Conservation (phyloP, 2,797 vertebrate genomes). For the Typhlichthys subterraneus region DNA sequence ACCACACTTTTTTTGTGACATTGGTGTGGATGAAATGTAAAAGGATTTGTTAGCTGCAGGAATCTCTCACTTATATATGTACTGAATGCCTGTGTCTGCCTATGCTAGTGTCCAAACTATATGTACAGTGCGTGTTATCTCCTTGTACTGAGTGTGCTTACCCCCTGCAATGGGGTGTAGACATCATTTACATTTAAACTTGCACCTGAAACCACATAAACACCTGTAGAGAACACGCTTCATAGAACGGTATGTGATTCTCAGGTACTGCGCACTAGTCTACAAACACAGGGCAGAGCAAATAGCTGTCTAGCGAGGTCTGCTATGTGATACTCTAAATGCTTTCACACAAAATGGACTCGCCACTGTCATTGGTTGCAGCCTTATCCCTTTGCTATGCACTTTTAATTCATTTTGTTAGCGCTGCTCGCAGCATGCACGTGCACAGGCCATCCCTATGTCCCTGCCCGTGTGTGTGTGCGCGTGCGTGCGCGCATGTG, state of each 20-base stretch:
- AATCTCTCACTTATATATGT: no score
- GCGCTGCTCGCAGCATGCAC: neutral
- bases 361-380: constrained; percentile 23
- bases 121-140: neutral
- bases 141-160: neutral
- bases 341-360: constrained; percentile 28
- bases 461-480: neutral
- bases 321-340: constrained; percentile 29
- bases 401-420: constrained; percentile 32
- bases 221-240: constrained; percentile 14
- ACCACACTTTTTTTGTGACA: no score
- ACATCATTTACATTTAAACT: constrained; percentile 36
- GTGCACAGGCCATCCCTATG: no score
- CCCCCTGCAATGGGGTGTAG: constrained; percentile 3
- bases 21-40: constrained; percentile 19
- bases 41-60: constrained; percentile 13
- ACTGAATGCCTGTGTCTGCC: constrained; percentile 20
- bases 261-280: constrained; percentile 7
- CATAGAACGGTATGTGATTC: neutral
- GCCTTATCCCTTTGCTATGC: constrained; percentile 1
- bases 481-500: neutral
- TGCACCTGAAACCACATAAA: constrained; percentile 15
- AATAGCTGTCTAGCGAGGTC: neutral
- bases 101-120: constrained; percentile 11
- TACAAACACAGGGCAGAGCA: constrained; percentile 1